Percentiles rank a stretch among this genome's conserved stretches.
Evolutionary conservation across 2,888 invertebrate species (phyloP).

Genomic region (Escarpia spicata): DNA sequence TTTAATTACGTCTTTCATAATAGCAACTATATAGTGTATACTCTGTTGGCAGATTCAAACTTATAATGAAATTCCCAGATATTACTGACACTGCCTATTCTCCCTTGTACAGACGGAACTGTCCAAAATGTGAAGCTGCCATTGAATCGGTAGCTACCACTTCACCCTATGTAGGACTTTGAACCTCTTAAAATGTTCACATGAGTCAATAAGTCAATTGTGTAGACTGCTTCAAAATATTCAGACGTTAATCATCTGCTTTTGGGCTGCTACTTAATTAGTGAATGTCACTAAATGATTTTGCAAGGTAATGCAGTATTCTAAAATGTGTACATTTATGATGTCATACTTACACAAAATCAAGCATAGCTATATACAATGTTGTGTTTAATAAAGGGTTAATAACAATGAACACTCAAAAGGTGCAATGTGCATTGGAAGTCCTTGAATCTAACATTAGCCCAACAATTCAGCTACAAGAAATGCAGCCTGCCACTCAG

Average conservation of each 20-base stretch:
- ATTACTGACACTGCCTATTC: neutral
- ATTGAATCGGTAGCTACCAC: neutral
- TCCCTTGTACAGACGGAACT: too few species aligned
- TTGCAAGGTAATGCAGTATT: neutral
- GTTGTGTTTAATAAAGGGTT: neutral
- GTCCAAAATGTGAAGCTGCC: too few species aligned
- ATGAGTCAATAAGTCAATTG: neutral
- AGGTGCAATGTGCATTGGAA: neutral
- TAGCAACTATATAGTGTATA: too few species aligned
- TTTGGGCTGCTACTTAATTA: neutral
- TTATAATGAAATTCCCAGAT: neutral
- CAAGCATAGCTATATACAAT: neutral
- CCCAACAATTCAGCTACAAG: neutral
- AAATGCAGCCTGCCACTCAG: constrained; percentile 8
- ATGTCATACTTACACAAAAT: neutral
- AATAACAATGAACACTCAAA: neutral
- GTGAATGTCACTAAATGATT: neutral
- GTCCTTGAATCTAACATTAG: neutral
- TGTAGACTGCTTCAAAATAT: neutral
- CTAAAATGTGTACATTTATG: neutral
- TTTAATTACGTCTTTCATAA: too few species aligned
- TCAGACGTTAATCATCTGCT: neutral
- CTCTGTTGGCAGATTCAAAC: neutral
- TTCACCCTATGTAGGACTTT: neutral
- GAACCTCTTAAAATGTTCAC: neutral